phyloP scores from a whole-genome alignment of 2,888 invertebrate species.

The Amblyjoppa proteus region DNA sequence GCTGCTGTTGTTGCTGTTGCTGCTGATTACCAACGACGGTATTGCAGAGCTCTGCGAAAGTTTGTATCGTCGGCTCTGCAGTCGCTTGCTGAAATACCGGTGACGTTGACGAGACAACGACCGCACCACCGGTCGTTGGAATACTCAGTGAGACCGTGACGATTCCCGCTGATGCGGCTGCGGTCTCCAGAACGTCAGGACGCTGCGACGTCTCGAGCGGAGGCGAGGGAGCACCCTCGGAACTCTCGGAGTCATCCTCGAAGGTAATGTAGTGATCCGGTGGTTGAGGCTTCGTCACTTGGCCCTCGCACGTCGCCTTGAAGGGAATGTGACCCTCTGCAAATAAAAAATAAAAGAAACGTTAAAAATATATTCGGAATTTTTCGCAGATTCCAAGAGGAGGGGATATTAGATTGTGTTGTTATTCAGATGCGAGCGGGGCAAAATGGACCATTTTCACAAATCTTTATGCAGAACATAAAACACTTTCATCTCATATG shows the following conservation, averaged over 20 bases:
- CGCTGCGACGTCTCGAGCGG: constrained; percentile 84
- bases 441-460: not conserved
- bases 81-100: constrained; percentile 83
- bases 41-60: constrained; percentile 87
- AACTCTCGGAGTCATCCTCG: constrained; percentile 96
- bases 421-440: no score
- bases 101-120: constrained; percentile 86
- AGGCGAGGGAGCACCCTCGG: constrained; percentile 87
- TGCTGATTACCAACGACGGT: constrained; percentile 85
- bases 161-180: constrained; percentile 89
- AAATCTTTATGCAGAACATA: not conserved
- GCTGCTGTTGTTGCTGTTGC: constrained; percentile 70
- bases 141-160: constrained; percentile 89
- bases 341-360: constrained; percentile 64
- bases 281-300: constrained; percentile 93
- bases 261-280: constrained; percentile 94
- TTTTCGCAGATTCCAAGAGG: not conserved
- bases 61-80: constrained; percentile 80
- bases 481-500: not conserved
- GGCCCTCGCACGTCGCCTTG: constrained; percentile 96
- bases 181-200: constrained; percentile 87
- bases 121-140: constrained; percentile 86
- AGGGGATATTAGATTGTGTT: no score
- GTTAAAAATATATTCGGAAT: not conserved
- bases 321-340: constrained; percentile 95